phyloP scores from a whole-genome alignment of 1,140 invertebrate genomes.

The Manduca sexta region DNA sequence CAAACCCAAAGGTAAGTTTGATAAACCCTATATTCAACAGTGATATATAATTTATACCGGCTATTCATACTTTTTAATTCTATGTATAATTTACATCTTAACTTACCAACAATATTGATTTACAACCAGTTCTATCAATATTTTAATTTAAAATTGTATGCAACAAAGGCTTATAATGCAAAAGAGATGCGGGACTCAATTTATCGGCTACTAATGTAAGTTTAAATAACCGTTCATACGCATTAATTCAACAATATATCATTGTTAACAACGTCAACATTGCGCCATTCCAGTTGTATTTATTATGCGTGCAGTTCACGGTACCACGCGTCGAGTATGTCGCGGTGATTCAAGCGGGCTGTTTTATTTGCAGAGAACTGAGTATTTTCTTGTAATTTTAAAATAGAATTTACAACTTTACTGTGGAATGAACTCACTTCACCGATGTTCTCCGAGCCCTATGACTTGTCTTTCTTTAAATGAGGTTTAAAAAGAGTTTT shows the following conservation, averaged over 20 bases:
- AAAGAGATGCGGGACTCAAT: slow-evolving; percentile 39
- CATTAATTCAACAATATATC: slow-evolving; percentile 50
- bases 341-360: slow-evolving; percentile 9
- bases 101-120: too few species aligned
- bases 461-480: too few species aligned
- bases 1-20: too few species aligned
- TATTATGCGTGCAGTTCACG: slow-evolving; percentile 56
- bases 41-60: too few species aligned
- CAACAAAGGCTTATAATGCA: slow-evolving; percentile 8
- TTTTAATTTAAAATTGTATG: too few species aligned
- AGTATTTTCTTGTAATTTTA: not conserved
- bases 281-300: slow-evolving; percentile 43
- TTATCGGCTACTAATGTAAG: slow-evolving; percentile 58
- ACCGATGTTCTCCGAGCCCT: too few species aligned
- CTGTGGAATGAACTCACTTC: too few species aligned
- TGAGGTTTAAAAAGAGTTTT: too few species aligned
- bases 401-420: not conserved
- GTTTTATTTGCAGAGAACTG: not conserved
- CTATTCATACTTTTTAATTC: too few species aligned
- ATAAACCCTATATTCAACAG: too few species aligned
- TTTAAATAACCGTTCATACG: slow-evolving; percentile 47
- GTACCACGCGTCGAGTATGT: slow-evolving; percentile 29
- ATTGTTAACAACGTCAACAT: slow-evolving; percentile 38
- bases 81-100: too few species aligned
- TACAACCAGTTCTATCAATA: too few species aligned